These are phyloP conservation scores for Melanotaenia duboulayi DNA, from an alignment of 2,113 vertebrate species.

Conservation along the genomic window DNA sequence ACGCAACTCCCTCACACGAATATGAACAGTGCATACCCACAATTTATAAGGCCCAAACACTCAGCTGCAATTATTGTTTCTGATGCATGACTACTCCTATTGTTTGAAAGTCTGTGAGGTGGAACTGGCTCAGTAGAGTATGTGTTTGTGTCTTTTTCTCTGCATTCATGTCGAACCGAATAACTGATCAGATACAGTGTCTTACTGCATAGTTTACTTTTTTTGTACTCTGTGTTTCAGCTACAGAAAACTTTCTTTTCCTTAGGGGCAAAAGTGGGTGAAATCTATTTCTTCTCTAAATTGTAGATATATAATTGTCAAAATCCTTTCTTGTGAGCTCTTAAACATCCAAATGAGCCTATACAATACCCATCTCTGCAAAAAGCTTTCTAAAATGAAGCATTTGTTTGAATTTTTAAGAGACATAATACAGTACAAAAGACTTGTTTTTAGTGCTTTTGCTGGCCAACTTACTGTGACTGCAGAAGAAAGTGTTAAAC, in stretches of 20 bases:
- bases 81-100: conserved; percentile 76
- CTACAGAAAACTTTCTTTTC: background rate
- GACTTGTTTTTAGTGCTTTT: too few species aligned
- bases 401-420: too few species aligned
- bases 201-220: conserved; percentile 30
- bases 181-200: conserved; percentile 36
- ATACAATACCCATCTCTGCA: too few species aligned
- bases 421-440: too few species aligned
- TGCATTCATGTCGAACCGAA: conserved; percentile 40
- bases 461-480: too few species aligned
- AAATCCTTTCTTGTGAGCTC: too few species aligned
- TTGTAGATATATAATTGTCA: too few species aligned
- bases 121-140: conserved; percentile 53
- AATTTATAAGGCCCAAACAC: conserved; percentile 68
- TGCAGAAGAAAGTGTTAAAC: too few species aligned
- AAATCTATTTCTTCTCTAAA: too few species aligned
- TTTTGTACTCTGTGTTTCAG: conserved; percentile 19
- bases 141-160: conserved; percentile 52
- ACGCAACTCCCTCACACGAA: conserved; percentile 52
- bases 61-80: conserved; percentile 67
- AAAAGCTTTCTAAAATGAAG: too few species aligned
- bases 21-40: conserved; percentile 57
- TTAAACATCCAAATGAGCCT: too few species aligned
- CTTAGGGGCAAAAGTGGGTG: too few species aligned
- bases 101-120: conserved; percentile 70